Percentiles rank a stretch among this genome's conserved stretches.
Conservation (phyloP, 2,888 invertebrate species). For the Clistopyga incitator region DNA sequence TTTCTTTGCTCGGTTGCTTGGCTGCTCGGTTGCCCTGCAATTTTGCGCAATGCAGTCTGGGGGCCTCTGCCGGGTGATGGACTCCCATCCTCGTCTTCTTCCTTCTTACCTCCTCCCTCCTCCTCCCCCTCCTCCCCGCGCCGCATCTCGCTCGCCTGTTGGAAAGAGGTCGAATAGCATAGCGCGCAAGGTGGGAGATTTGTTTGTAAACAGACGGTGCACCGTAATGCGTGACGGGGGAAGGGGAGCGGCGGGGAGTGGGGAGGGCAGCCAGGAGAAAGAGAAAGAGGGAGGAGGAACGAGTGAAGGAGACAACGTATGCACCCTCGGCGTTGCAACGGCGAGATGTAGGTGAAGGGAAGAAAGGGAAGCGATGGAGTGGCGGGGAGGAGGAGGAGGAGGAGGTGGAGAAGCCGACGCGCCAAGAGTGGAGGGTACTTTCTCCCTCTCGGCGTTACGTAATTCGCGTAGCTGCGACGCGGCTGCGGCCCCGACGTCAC, state of each 20-base stretch:
- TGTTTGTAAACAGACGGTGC: constrained; percentile 81
- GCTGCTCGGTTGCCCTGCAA: constrained; percentile 72
- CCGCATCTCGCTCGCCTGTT: constrained; percentile 52
- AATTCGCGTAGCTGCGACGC: constrained; percentile 74
- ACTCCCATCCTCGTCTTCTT: constrained; percentile 62
- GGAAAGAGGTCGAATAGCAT: constrained; percentile 63
- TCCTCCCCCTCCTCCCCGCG: constrained; percentile 23
- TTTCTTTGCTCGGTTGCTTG: constrained; percentile 69
- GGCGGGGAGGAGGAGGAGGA: constrained; percentile 11
- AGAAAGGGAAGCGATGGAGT: constrained; percentile 49
- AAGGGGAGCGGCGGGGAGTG: constrained; percentile 53
- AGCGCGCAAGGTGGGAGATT: constrained; percentile 76
- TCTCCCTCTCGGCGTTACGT: constrained; percentile 81
- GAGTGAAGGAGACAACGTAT: constrained; percentile 36
- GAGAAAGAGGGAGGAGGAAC: constrained; percentile 40
- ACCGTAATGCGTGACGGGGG: constrained; percentile 57
- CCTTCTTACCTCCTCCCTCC: constrained; percentile 43
- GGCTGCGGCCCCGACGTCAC: constrained; percentile 45
- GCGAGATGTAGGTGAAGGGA: constrained; percentile 37
- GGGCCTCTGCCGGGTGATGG: constrained; percentile 42
- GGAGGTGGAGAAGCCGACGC: constrained; percentile 43
- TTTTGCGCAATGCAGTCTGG: constrained; percentile 80
- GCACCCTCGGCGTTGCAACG: constrained; percentile 56
- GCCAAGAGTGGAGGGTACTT: constrained; percentile 75
- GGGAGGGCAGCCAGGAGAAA: constrained; percentile 40